Percentiles rank a stretch among this genome's conserved stretches.
These are phyloP conservation scores for Holothuria scabra DNA, from an alignment of 53 echinoderm and acorn worm genomes.

Conservation along the genomic window DNA sequence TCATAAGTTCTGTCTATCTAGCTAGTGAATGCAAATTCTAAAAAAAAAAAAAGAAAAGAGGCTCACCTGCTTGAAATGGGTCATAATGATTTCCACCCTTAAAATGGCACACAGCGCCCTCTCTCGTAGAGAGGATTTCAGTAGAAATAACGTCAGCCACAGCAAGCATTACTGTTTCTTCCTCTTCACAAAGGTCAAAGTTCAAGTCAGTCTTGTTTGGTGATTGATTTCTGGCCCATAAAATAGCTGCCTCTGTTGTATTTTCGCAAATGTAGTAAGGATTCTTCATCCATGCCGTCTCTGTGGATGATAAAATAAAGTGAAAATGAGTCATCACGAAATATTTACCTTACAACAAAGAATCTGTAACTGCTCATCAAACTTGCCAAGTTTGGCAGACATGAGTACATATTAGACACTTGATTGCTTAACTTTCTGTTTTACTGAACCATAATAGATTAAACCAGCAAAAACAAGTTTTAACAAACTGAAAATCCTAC, in stretches of 20 bases:
- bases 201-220: slow-evolving; percentile 4
- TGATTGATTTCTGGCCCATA: background rate
- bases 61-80: slow-evolving; percentile 65
- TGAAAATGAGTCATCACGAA: no score
- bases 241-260: background rate
- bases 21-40: no score
- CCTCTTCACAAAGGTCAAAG: slow-evolving; percentile 60
- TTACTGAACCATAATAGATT: no score
- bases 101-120: slow-evolving; percentile 69
- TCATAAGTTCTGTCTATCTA: no score
- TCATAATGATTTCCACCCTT: slow-evolving; percentile 69
- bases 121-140: slow-evolving; percentile 61
- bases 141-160: slow-evolving; percentile 68
- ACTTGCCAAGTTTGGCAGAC: no score
- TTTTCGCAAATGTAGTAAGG: slow-evolving; percentile 36
- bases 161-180: slow-evolving; percentile 61
- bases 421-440: no score
- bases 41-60: no score
- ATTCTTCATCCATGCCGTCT: background rate
- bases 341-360: no score
- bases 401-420: no score
- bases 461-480: no score
- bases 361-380: no score
- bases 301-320: background rate
- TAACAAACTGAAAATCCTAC: no score